Percentiles rank a stretch among this genome's conserved stretches.
Evolutionary conservation across 2,113 vertebrate genomes (phyloP).

Genomic region (Tiliqua scincoides): DNA sequence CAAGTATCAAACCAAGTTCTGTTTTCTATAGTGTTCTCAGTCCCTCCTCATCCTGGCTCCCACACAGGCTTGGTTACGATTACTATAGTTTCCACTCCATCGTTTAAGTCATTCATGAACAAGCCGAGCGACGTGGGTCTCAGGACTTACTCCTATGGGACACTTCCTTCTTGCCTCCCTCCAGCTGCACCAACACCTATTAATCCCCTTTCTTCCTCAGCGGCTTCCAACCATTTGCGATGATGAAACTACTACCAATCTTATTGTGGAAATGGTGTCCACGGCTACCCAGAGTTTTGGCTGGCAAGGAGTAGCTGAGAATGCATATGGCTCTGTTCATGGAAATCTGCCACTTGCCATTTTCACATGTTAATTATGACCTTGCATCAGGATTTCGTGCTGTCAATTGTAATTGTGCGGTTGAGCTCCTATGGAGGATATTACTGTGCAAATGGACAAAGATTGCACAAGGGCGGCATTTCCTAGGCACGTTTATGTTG

Average conservation of each 20-base stretch:
- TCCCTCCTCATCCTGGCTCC: too few relatives aligned
- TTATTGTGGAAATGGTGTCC: not conserved
- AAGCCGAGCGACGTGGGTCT: not conserved
- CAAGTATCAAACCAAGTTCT: not conserved
- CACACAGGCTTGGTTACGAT: not conserved
- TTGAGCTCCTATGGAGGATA: not conserved
- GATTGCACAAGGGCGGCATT: not conserved
- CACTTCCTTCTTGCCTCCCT: not conserved
- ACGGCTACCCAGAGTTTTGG: not conserved
- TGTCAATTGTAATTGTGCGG: conserved; percentile 6
- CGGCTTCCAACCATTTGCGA: not conserved
- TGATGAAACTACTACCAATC: not conserved
- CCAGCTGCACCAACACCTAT: not conserved
- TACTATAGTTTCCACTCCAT: not conserved
- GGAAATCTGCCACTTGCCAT: conserved; percentile 19
- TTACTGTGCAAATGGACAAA: conserved; percentile 16
- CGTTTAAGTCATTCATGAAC: not conserved
- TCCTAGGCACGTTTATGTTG: not conserved
- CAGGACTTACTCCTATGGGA: not conserved
- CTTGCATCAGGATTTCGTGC: not conserved
- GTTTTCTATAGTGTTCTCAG: not conserved
- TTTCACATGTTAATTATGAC: conserved; percentile 29
- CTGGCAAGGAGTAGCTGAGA: not conserved
- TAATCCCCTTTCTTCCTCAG: not conserved
- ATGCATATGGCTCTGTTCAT: conserved; percentile 3